phyloP scores from a whole-genome alignment of 2,888 invertebrate species.

The Pocota personata region DNA sequence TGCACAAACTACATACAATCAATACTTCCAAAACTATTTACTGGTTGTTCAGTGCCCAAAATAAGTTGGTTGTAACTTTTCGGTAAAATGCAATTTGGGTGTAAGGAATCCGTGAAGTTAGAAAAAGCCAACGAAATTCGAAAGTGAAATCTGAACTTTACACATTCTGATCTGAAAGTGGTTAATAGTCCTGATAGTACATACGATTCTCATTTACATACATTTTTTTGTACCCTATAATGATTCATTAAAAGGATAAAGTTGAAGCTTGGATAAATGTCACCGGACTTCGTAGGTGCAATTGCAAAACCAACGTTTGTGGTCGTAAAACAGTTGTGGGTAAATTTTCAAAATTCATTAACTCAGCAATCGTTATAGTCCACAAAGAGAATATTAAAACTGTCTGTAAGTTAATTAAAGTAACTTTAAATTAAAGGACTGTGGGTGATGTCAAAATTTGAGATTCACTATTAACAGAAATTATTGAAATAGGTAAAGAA shows the following conservation, averaged over 20 bases:
- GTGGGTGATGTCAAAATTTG: too few species aligned
- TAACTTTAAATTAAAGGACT: background rate
- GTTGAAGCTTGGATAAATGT: constrained; percentile 4
- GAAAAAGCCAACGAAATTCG: constrained; percentile 14
- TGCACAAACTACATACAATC: constrained; percentile 62
- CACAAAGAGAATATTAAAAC: background rate
- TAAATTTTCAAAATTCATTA: background rate
- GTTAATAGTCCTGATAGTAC: constrained; percentile 18
- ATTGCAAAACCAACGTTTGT: background rate
- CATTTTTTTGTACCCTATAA: background rate
- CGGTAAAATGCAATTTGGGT: constrained; percentile 48
- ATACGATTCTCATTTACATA: background rate
- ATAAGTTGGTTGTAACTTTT: constrained; percentile 60
- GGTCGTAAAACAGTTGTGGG: constrained; percentile 1
- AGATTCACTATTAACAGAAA: too few species aligned
- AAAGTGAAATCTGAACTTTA: constrained; percentile 62
- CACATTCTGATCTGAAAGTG: constrained; percentile 47
- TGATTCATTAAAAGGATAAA: constrained; percentile 9
- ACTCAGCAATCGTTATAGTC: background rate
- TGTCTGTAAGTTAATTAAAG: background rate
- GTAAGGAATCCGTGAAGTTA: constrained; percentile 38
- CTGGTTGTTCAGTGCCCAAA: constrained; percentile 54
- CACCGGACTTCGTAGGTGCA: background rate
- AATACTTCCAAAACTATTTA: constrained; percentile 70
- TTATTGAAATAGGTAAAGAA: too few species aligned